phyloP scores from a whole-genome alignment of 2,113 vertebrate genomes.

The Antechinus flavipes region DNA sequence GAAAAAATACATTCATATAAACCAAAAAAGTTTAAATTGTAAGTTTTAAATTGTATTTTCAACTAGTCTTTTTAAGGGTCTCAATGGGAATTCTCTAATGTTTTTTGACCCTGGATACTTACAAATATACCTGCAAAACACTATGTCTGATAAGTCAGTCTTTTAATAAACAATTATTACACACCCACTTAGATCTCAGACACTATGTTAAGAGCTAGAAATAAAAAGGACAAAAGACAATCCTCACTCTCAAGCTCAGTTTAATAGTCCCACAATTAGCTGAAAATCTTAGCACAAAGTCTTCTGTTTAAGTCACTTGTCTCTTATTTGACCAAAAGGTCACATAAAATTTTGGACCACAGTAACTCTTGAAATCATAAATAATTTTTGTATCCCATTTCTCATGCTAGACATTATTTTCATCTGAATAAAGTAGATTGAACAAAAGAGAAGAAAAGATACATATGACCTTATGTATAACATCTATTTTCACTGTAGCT shows the following conservation, averaged over 20 bases:
- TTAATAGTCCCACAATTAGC: neutral
- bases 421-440: neutral
- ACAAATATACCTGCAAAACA: neutral
- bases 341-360: neutral
- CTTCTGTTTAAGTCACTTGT: neutral
- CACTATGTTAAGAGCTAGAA: neutral
- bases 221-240: neutral
- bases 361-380: neutral
- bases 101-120: neutral
- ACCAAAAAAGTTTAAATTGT: neutral
- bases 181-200: neutral
- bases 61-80: neutral
- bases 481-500: neutral
- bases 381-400: neutral
- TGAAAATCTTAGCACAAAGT: neutral
- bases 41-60: neutral
- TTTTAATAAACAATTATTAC: neutral
- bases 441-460: neutral
- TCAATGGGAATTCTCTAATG: neutral
- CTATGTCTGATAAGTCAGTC: neutral
- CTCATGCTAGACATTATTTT: neutral
- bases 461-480: neutral
- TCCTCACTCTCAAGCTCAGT: neutral
- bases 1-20: slow-evolving; percentile 1
- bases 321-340: neutral